Evolutionary conservation across 2,888 invertebrate species (phyloP), one percentile per base, ranked within the genome.

Genomic region (Xiphydria camelus): DNA sequence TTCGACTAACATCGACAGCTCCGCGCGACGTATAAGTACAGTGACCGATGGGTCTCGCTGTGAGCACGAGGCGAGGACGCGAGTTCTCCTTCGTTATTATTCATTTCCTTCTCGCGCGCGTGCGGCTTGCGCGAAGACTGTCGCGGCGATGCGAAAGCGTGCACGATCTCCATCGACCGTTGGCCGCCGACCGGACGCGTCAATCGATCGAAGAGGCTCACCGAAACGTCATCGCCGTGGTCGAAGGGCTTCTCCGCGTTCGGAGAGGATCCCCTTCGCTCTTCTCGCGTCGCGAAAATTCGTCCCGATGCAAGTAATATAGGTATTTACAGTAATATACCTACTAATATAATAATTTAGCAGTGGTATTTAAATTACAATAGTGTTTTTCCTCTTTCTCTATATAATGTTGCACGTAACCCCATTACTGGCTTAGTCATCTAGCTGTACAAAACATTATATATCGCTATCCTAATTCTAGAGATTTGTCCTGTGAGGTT

Each of bases 401-500:
- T 65, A 70, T 70, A 70, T 70, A 72, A 70, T 70, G 73, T 73
- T 73, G 72, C 73, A 73, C 73, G 59, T 71, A 72, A 72, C 72
- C 72, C 73, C 72, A 55, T 48, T 70, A 72, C 72, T 73, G 71
- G 72, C 71, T 73, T 72, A 73, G 64, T 71, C 59, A 66, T 63
- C 72, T 73, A 72, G 67, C 72, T 73, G 73, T 73, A 72, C 73
- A 73, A 73, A 72, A 73, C 73, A 72, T 72, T 70, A 72, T 73
- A 68, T 72, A 67, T 65, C 53, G 55, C 58, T 62, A 58, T 54
- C 59, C 68, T 70, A 72, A 64, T 59, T 65, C 69, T 70, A 71
- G 57, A 69, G 69, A 68, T 71, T 72, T 71, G 66, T 72, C 68
- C 64, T 62, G 66, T 70, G 65, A 69, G 66, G 67, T 68, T 62